A percentile compares a stretch with the other conserved stretches of the same genome.
Evolutionary conservation across 2,888 invertebrate species (phyloP).

Genomic region (Ennomos fuscantarius): DNA sequence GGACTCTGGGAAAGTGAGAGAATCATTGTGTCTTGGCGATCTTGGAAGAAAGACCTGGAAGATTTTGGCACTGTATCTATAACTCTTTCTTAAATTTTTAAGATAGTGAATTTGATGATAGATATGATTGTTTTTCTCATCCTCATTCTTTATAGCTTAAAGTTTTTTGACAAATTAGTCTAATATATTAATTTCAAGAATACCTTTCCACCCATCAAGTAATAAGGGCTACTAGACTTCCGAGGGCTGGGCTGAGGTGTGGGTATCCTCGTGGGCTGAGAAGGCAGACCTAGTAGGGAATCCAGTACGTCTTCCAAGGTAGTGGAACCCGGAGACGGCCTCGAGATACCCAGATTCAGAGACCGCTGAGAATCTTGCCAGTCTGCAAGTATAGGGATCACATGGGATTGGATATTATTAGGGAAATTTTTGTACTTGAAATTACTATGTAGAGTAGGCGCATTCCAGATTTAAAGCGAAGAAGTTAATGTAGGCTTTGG

Average conservation of each 20-base stretch:
- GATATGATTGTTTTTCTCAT: background rate
- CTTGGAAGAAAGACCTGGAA: background rate
- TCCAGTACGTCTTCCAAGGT: slow-evolving; percentile 97
- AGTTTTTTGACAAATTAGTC: background rate
- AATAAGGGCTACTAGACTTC: slow-evolving; percentile 78
- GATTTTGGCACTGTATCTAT: background rate
- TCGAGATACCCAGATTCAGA: slow-evolving; percentile 83
- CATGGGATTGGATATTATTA: slow-evolving; percentile 27
- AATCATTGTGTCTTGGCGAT: slow-evolving; percentile 16
- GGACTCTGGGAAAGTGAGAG: slow-evolving; percentile 66
- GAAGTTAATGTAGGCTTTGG: background rate
- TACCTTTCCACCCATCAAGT: slow-evolving; percentile 81
- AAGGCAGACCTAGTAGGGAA: slow-evolving; percentile 94
- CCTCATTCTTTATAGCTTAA: background rate
- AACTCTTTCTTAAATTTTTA: no score
- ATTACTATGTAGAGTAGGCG: background rate
- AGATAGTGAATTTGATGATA: no score
- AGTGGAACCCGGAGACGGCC: slow-evolving; percentile 91
- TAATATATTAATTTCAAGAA: background rate
- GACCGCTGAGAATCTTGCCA: slow-evolving; percentile 81
- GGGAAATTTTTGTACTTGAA: slow-evolving; percentile 7
- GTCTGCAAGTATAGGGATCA: slow-evolving; percentile 67
- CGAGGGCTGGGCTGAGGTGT: slow-evolving; percentile 86
- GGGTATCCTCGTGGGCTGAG: slow-evolving; percentile 89
- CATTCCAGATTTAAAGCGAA: slow-evolving; percentile 1